Evolutionary conservation across 2,113 vertebrate genomes (phyloP), one percentile per base, ranked within the genome.

Genomic region (Macquaria ambigua): DNA sequence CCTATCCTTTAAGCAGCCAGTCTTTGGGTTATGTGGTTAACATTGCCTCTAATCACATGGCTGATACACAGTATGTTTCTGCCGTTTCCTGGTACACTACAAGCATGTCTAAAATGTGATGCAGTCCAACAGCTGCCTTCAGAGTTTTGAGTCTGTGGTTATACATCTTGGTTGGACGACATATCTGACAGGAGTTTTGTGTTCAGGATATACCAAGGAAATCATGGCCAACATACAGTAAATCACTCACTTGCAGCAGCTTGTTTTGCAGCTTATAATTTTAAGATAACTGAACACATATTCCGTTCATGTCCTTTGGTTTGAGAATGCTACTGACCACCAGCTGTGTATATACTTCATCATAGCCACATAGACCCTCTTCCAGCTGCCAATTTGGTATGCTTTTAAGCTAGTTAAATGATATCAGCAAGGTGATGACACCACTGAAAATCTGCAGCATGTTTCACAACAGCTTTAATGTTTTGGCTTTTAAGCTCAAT

Each of bases 351-450:
- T 55, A 12, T 50, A 56, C 39, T 43, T 50, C 34, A 55, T 56
- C 41, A 39, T 15, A 4, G 75, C 23, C 73, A 66, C 69, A 18
- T 28, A 1, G 39, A 50, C 25, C 64, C 46, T 20, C 58, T 79
- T n/a, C 66, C 50, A 56, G 59, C 74, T 84, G 73, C 41, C 56
- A 64, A 39, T 41, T 8, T 79, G 79, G 71, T 43, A 79, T 85
- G 82, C 64, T 20, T 76, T 68, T 50, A 41, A 56, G 70, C 61
- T 8, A 14, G 84, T 81, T 41, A 31, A 15, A 12, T 39, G 56
- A 25, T 77, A 78, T 78, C 81, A 74, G 63, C 21, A 34, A 1
- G 0, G 55, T 15, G 20, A 23, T 25, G 53, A 70, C 77, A 31
- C 53, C 16, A 8, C 41, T 31, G 21, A 74, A 55, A 25, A 39